Percentiles rank a stretch among this genome's conserved stretches.
Evolutionary conservation across 2,888 invertebrate genomes (phyloP).

Genomic region (Danaus chrysippus): DNA sequence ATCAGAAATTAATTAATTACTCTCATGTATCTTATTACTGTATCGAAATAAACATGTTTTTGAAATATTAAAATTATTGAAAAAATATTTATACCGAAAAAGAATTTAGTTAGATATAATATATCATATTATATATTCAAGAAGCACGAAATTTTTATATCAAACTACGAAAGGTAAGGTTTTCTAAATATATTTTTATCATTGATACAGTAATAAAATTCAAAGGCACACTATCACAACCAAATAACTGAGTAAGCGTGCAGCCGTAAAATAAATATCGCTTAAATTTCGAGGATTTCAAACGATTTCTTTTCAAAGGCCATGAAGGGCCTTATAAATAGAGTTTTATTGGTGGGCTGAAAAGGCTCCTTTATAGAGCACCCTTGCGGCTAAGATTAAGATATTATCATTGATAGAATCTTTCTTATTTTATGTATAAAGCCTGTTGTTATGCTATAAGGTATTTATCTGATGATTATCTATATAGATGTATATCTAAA

Average conservation of each 20-base stretch:
- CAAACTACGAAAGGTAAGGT: too few relatives aligned
- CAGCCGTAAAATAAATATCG: conserved; percentile 17
- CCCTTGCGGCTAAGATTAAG: not conserved
- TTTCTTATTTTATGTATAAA: not conserved
- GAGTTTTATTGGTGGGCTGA: conserved; percentile 1
- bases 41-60: too few relatives aligned
- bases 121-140: too few relatives aligned
- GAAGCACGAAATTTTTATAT: too few relatives aligned
- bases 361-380: conserved; percentile 3
- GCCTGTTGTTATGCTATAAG: not conserved
- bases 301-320: conserved; percentile 3
- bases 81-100: too few relatives aligned
- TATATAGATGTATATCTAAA: too few relatives aligned
- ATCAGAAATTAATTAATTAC: too few relatives aligned
- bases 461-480: too few relatives aligned
- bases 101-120: too few relatives aligned
- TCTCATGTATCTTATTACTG: too few relatives aligned
- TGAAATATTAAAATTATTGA: too few relatives aligned
- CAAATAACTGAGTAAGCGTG: conserved; percentile 19
- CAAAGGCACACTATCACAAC: not conserved
- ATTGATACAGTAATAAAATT: not conserved
- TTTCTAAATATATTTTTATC: too few relatives aligned
- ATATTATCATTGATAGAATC: conserved; percentile 4
- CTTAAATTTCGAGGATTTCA: conserved; percentile 7
- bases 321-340: conserved; percentile 3